phyloP scores from a whole-genome alignment of 2,797 vertebrate species.

The Zalophus californianus region DNA sequence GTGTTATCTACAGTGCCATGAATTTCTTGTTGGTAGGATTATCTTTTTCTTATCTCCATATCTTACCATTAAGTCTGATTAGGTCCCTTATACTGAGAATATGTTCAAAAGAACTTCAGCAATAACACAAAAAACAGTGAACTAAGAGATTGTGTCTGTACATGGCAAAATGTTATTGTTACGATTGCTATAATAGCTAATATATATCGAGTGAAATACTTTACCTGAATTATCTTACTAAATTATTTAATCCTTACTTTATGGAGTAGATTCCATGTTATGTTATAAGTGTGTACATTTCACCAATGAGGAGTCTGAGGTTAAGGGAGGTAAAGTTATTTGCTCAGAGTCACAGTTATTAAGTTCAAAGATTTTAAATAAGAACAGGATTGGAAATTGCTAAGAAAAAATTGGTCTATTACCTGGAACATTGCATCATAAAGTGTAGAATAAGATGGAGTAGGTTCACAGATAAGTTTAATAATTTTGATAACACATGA shows the following conservation, averaged over 20 bases:
- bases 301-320: neutral
- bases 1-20: neutral
- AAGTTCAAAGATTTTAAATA: neutral
- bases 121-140: neutral
- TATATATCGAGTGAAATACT: neutral
- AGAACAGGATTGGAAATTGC: neutral
- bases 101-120: neutral
- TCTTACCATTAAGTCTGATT: neutral
- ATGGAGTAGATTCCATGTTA: neutral
- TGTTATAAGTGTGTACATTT: neutral
- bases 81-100: neutral
- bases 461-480: neutral
- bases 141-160: neutral
- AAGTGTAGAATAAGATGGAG: neutral
- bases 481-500: slow-evolving; percentile 3
- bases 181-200: neutral
- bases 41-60: neutral
- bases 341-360: neutral
- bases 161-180: neutral
- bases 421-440: neutral
- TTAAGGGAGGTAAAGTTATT: neutral
- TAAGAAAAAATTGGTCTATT: neutral
- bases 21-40: neutral
- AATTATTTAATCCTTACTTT: neutral
- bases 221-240: neutral